A percentile compares a stretch with the other conserved stretches of the same genome.
Conservation (phyloP, 1,140 invertebrate species). For the Formica exsecta region DNA sequence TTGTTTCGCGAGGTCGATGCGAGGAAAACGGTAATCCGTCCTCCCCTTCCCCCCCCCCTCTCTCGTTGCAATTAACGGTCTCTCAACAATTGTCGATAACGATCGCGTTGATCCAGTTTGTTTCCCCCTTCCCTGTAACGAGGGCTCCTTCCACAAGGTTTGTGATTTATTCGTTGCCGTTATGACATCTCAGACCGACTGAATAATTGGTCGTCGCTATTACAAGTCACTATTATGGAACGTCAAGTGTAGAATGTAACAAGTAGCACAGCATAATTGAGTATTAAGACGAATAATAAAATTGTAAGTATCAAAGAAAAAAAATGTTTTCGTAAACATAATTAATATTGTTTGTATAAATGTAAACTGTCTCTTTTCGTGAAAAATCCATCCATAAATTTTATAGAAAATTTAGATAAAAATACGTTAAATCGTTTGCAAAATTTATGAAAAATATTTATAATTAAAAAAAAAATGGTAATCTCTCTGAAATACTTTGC, state of each 20-base stretch:
- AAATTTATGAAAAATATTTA: background rate
- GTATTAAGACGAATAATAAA: background rate
- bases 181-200: background rate
- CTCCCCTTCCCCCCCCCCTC: slow-evolving; percentile 30
- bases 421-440: background rate
- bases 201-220: slow-evolving; percentile 23
- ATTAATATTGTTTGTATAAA: slow-evolving; percentile 2
- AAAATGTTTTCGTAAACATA: background rate
- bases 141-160: background rate
- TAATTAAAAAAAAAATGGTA: background rate
- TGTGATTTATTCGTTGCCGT: slow-evolving; percentile 35
- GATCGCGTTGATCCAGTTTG: slow-evolving; percentile 46
- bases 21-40: background rate
- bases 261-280: background rate
- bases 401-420: background rate
- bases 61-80: slow-evolving; percentile 65
- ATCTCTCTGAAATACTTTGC: background rate
- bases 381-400: slow-evolving; percentile 14
- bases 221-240: background rate
- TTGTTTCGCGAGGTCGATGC: background rate
- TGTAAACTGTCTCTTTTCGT: background rate
- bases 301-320: background rate
- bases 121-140: background rate
- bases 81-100: slow-evolving; percentile 37
- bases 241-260: background rate